These are phyloP conservation scores for Limnephilus marmoratus DNA, from an alignment of 2,888 invertebrate genomes.

Conservation along the genomic window DNA sequence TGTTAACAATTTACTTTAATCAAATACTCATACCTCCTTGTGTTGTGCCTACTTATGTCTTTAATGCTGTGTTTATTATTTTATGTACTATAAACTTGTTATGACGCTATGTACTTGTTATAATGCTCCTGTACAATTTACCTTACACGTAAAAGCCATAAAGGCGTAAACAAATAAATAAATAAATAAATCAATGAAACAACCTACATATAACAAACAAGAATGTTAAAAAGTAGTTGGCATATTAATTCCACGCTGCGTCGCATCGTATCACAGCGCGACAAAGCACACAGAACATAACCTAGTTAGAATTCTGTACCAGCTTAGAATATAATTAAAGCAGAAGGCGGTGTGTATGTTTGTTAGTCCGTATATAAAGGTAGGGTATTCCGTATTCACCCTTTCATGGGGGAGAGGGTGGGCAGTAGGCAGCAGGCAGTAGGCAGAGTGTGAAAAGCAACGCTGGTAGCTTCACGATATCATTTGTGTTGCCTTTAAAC, in stretches of 20 bases:
- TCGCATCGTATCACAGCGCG: not conserved
- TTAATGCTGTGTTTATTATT: too few relatives aligned
- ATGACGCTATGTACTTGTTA: too few relatives aligned
- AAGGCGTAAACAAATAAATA: too few relatives aligned
- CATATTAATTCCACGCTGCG: too few relatives aligned
- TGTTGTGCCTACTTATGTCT: too few relatives aligned
- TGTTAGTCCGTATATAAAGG: not conserved
- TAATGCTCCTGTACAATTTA: too few relatives aligned
- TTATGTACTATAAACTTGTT: too few relatives aligned
- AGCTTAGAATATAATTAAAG: not conserved
- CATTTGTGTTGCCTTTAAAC: conserved; percentile 20
- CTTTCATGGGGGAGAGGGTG: not conserved
- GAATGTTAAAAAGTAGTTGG: not conserved
- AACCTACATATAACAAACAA: too few relatives aligned
- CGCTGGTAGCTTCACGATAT: conserved; percentile 15
- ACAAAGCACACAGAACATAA: not conserved
- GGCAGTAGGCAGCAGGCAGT: not conserved
- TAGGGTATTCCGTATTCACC: not conserved
- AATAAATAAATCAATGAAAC: too few relatives aligned
- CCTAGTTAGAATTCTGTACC: not conserved
- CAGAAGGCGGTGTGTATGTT: not conserved
- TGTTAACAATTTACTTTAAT: too few relatives aligned
- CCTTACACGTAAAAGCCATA: too few relatives aligned
- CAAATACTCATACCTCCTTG: too few relatives aligned
- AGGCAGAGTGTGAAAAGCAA: conserved; percentile 14